Percentiles rank a stretch among this genome's conserved stretches.
Conservation (phyloP, 2,797 vertebrate species). For the Poeciliopsis presidionis region DNA sequence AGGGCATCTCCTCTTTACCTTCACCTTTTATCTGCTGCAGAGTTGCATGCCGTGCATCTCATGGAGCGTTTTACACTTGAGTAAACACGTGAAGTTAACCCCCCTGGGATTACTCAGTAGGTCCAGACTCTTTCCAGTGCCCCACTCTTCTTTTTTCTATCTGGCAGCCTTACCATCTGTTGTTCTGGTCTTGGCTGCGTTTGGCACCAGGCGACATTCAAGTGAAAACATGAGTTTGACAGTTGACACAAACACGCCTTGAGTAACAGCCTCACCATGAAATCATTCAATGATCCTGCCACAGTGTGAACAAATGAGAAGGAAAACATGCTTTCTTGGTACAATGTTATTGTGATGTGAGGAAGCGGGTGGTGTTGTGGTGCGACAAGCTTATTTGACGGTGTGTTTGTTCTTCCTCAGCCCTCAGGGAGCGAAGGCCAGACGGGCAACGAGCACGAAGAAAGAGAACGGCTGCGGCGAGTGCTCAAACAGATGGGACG, state of each 20-base stretch:
- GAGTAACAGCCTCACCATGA: constrained; percentile 67
- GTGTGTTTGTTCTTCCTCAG: constrained; percentile 73
- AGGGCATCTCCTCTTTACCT: constrained; percentile 17
- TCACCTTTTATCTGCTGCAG: constrained; percentile 23
- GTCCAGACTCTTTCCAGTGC: constrained; percentile 34
- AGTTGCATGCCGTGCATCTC: constrained; percentile 33
- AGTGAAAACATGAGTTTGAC: constrained; percentile 74
- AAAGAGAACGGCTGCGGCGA: constrained; percentile 90
- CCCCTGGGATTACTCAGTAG: constrained; percentile 45
- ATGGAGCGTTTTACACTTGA: constrained; percentile 42
- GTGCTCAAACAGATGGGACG: constrained; percentile 97
- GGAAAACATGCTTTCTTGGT: constrained; percentile 70
- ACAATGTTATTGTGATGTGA: constrained; percentile 18
- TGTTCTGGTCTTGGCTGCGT: constrained; percentile 65
- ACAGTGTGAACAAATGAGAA: constrained; percentile 60
- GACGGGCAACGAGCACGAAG: constrained; percentile 87
- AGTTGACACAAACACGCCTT: constrained; percentile 76
- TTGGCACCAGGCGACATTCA: constrained; percentile 58
- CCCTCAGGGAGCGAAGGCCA: constrained; percentile 82
- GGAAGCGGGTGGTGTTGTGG: constrained; percentile 36
- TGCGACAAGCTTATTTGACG: constrained; percentile 49
- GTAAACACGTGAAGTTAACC: constrained; percentile 39
- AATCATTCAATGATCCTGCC: constrained; percentile 71
- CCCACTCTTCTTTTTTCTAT: constrained; percentile 32
- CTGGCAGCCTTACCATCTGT: constrained; percentile 71